A percentile compares a stretch with the other conserved stretches of the same genome.
phyloP scores from a whole-genome alignment of 2,797 vertebrate genomes.

The Alca torda region DNA sequence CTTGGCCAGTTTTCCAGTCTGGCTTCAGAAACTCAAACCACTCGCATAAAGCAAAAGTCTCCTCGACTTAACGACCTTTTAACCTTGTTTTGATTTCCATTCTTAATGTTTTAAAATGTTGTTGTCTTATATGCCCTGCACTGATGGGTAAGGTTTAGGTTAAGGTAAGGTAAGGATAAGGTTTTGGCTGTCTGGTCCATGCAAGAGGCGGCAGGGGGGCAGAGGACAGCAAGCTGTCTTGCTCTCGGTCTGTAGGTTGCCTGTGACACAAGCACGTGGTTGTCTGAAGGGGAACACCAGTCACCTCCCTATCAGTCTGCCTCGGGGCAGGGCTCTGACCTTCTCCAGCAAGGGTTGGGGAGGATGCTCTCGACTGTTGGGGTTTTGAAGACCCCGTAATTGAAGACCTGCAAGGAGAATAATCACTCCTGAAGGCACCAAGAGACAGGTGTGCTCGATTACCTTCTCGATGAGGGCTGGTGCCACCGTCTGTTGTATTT shows the following conservation, averaged over 20 bases:
- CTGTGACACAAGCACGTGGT: neutral
- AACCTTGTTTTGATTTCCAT: neutral
- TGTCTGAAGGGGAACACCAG: accelerated
- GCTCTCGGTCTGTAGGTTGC: neutral
- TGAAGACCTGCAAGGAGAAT: neutral
- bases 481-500: neutral
- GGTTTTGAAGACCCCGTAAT: neutral
- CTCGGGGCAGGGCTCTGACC: neutral
- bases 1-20: neutral
- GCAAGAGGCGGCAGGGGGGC: neutral
- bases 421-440: neutral
- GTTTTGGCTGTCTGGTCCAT: neutral
- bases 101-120: neutral
- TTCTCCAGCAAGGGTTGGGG: neutral
- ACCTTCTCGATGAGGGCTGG: neutral
- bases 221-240: neutral
- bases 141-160: neutral
- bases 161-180: neutral
- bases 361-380: neutral
- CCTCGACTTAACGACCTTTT: neutral
- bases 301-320: neutral
- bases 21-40: neutral
- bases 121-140: neutral
- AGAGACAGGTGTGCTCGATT: accelerated
- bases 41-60: neutral